phyloP scores from a whole-genome alignment of 2,888 invertebrate genomes.

The Caenorhabditis doughertyi region DNA sequence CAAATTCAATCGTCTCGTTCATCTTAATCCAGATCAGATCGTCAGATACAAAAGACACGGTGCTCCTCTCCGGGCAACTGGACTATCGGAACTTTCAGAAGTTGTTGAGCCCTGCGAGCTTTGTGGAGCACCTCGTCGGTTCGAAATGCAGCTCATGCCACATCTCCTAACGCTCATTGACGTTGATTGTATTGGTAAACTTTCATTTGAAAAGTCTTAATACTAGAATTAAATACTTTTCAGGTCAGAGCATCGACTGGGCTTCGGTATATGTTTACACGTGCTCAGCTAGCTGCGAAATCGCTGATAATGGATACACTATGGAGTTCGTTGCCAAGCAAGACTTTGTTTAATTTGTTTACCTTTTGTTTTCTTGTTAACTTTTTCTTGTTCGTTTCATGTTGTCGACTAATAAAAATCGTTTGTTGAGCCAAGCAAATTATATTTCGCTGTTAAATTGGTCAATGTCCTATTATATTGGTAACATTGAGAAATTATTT shows the following conservation, averaged over 20 bases:
- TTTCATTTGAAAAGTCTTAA: not conserved
- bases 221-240: too few relatives aligned
- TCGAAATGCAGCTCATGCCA: slow-evolving; percentile 91
- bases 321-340: slow-evolving; percentile 80
- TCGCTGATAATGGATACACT: slow-evolving; percentile 86
- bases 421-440: too few relatives aligned
- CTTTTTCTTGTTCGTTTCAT: not conserved
- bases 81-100: slow-evolving; percentile 82
- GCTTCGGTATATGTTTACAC: slow-evolving; percentile 92
- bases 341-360: slow-evolving; percentile 66
- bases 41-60: slow-evolving; percentile 86
- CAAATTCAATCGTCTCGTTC: slow-evolving; percentile 88
- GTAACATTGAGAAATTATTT: not conserved
- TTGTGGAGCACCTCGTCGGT: slow-evolving; percentile 89
- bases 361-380: not conserved
- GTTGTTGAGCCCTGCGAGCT: slow-evolving; percentile 87
- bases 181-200: slow-evolving; percentile 75
- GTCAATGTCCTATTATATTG: too few relatives aligned
- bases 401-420: too few relatives aligned
- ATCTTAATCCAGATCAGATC: slow-evolving; percentile 89
- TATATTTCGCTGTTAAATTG: too few relatives aligned
- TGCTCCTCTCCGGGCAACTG: slow-evolving; percentile 89
- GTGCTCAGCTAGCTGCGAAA: slow-evolving; percentile 89
- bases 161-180: slow-evolving; percentile 80
- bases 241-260: slow-evolving; percentile 88